Base-by-base conservation (phyloP, 1,140 invertebrate genomes). In the Acromyrmex heyeri region DNA sequence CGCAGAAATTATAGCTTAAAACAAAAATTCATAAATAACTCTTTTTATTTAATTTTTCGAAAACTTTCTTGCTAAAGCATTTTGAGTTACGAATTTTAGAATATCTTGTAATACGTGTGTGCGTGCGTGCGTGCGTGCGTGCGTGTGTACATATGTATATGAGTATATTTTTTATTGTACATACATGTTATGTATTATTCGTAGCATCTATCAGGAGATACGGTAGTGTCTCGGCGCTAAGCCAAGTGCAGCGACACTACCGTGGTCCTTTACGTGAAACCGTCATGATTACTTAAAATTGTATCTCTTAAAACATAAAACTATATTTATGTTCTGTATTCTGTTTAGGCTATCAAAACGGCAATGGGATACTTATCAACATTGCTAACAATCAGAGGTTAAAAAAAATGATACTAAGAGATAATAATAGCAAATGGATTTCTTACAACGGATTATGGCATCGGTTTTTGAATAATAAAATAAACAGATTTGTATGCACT, bases 331-430 rank as follows among this genome's bases (percentile, higher is more conserved):
- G 10, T 67, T 21, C 53, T 34, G 1, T 67, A 53, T 8, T 62
- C 16, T 34, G 8, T 65, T 50, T 24, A 79, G 62, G 6, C 30
- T 8, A 4, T 67, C 4, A 79, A 79, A 53, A 67, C 61, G 0
- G 34, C 77, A 67, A 55, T 67, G 48, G 77, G 77, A 55, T 78
- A 78, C 6, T 64, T 78, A 50, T 79, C 77, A 24, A 27, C 62
- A 3, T 18, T 79, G 8, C 7, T 79, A 24, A 55, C 77, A 67
- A 79, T 79, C 16, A 79, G 16, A 55, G 62, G 14, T 38, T 61
- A 61, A 8, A 44, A 1, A 34, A 61, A 27, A 18, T 16, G 2
- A 48, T 18, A 16, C 6, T n/a, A 18, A 21, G 0, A n/a, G 14
- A 24, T 50, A 50, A 48, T 24, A 61, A 48, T 18, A 61, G 4